Evolutionary conservation across 2,888 invertebrate genomes (phyloP), one percentile per base, ranked within the genome.

Genomic region (Electrophaes corylata): DNA sequence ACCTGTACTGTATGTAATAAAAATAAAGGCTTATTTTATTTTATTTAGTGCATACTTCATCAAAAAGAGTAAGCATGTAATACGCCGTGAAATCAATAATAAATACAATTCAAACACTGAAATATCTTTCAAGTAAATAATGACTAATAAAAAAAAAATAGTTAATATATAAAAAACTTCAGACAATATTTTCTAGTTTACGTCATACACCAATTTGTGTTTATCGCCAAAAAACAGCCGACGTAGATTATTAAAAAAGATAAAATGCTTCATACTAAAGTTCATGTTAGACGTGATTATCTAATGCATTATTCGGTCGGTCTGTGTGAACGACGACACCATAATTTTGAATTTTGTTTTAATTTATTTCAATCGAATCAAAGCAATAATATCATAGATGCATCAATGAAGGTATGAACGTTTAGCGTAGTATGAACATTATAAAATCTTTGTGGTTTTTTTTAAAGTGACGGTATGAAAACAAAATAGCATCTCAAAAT

Each of bases 261-360:
- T 39, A 11, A 11, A 40, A 43, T 37, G 18, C 29, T 33, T 46
- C 44, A 40, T 48, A 40, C 43, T 47, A 33, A 58, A 45, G 39
- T 35, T 47, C 37, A 57, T 46, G 56, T 62, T 48, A 18, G 14
- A 45, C 40, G 50, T 31, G 14, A 58, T 57, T 47, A 50, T 47
- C 49, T 33, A 5, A 35, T 45, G 51, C 40, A 49, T 59, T 43
- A 57, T 48, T 54, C 12, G 35, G 26, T 52, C 49, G 39, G 40
- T 46, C 39, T 39, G 35, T 54, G 23, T 62, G 14, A 54, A 60
- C 43, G 53, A 43, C 57, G 45, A 52, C 51, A 55, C 31, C 35
- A 54, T 50, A 29, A 10, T 14, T 40, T 11, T n/a, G 12, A 6
- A 6, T 1, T 12, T 35, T 35, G 6, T 14, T 35, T 33, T 26